These are phyloP conservation scores for Platichthys stellatus DNA, from an alignment of 2,113 vertebrate species.

Conservation along the genomic window DNA sequence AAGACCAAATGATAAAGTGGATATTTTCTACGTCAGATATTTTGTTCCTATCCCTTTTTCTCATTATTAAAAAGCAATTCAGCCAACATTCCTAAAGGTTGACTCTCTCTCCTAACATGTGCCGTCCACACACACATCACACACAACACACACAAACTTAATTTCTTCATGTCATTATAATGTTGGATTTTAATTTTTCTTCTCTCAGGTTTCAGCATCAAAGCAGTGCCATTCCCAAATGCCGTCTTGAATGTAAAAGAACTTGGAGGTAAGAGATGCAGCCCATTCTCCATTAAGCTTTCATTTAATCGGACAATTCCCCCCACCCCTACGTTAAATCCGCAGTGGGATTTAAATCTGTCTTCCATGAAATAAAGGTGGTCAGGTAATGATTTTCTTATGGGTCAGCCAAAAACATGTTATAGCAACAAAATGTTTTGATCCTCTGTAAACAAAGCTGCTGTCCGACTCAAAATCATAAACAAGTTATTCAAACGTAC, in stretches of 20 bases:
- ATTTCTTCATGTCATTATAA: constrained; percentile 4
- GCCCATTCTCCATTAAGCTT: neutral
- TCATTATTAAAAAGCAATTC: constrained; percentile 22
- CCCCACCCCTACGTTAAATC: neutral
- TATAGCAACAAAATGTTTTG: no score
- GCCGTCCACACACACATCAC: neutral
- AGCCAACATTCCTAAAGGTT: constrained; percentile 30
- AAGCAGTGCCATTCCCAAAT: constrained; percentile 96
- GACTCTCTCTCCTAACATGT: constrained; percentile 24
- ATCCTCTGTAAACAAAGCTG: no score
- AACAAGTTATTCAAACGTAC: no score
- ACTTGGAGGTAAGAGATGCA: constrained; percentile 91
- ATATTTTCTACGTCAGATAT: constrained; percentile 1
- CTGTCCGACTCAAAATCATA: no score
- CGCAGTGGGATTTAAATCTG: neutral
- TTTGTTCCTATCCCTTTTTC: constrained; percentile 4
- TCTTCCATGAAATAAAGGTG: neutral
- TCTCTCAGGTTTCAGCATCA: constrained; percentile 96
- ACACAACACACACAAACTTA: neutral
- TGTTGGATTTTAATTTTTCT: constrained; percentile 60
- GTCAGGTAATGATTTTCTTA: neutral
- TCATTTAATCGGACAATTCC: neutral
- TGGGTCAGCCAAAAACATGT: neutral
- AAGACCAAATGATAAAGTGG: constrained; percentile 17
- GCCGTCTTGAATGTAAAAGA: constrained; percentile 98